These are phyloP conservation scores for Drosophila suzukii DNA, from an alignment of 1,140 invertebrate genomes.

Conservation along the genomic window DNA sequence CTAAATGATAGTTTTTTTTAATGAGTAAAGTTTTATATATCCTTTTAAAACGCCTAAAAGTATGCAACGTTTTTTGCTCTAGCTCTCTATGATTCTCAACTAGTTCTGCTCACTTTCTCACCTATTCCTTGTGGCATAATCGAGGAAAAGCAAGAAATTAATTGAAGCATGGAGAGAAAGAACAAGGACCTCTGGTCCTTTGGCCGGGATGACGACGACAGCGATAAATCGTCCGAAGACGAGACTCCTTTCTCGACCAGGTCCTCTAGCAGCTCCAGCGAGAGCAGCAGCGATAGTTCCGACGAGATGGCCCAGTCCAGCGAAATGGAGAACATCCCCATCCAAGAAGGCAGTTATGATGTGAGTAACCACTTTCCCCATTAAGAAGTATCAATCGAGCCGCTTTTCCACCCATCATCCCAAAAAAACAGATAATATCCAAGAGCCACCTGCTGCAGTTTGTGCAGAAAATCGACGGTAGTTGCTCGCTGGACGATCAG, in stretches of 20 bases:
- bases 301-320: neutral
- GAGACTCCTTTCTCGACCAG: slow-evolving; percentile 18
- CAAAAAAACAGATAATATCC: slow-evolving; percentile 31
- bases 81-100: slow-evolving; percentile 31
- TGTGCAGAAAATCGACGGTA: slow-evolving; percentile 31
- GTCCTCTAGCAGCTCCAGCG: slow-evolving; percentile 26
- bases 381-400: neutral
- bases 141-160: slow-evolving; percentile 5
- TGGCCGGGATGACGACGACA: slow-evolving; percentile 16
- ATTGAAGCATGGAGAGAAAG: slow-evolving; percentile 12
- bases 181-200: slow-evolving; percentile 3
- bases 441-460: slow-evolving; percentile 32
- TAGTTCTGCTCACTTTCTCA: slow-evolving; percentile 5
- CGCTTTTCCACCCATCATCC: too few relatives aligned
- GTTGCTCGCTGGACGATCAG: slow-evolving; percentile 49
- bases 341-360: slow-evolving; percentile 11
- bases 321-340: slow-evolving; percentile 14
- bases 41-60: neutral
- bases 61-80: slow-evolving; percentile 1
- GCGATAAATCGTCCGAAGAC: slow-evolving; percentile 40
- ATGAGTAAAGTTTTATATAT: too few relatives aligned
- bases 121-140: neutral
- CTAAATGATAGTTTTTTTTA: too few relatives aligned
- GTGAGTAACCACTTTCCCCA: slow-evolving; percentile 19
- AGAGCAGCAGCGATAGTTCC: slow-evolving; percentile 2